phyloP scores from a whole-genome alignment of 2,113 vertebrate species.

The Hystrix cristata region DNA sequence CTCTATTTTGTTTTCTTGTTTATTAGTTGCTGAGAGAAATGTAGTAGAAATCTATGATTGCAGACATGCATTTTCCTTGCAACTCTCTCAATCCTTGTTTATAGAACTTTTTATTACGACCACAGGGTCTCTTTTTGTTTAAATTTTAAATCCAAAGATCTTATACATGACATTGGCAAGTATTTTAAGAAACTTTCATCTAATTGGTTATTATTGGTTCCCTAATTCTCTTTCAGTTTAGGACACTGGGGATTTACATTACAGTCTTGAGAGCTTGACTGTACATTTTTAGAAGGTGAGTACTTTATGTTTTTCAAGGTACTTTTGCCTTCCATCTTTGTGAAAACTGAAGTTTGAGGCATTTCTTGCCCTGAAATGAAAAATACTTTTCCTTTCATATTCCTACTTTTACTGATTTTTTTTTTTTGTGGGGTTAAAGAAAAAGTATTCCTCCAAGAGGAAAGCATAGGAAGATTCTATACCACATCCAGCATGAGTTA shows the following conservation, averaged over 20 bases:
- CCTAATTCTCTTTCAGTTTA: not conserved
- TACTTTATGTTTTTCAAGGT: conserved; percentile 3
- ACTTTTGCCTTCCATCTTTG: not conserved
- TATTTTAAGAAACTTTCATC: not conserved
- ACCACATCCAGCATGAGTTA: not conserved
- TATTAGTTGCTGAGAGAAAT: conserved; percentile 11
- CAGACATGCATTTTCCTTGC: not conserved
- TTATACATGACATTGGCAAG: not conserved
- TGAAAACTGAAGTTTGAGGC: not conserved
- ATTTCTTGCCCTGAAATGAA: not conserved
- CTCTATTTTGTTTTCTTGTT: conserved; percentile 13
- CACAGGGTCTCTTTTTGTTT: not conserved
- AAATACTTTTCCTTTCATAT: not conserved
- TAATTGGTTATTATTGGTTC: not conserved
- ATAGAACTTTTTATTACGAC: not conserved
- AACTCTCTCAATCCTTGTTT: not conserved
- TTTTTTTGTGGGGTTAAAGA: not conserved
- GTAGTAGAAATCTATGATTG: not conserved
- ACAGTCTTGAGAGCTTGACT: not conserved
- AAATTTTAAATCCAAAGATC: not conserved
- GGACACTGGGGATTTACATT: not conserved
- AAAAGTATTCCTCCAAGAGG: not conserved
- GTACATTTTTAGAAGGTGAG: not conserved
- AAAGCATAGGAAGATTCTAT: not conserved
- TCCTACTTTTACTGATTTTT: not conserved